Conservation (phyloP, 2,113 vertebrate species). For the Pongo abelii region DNA sequence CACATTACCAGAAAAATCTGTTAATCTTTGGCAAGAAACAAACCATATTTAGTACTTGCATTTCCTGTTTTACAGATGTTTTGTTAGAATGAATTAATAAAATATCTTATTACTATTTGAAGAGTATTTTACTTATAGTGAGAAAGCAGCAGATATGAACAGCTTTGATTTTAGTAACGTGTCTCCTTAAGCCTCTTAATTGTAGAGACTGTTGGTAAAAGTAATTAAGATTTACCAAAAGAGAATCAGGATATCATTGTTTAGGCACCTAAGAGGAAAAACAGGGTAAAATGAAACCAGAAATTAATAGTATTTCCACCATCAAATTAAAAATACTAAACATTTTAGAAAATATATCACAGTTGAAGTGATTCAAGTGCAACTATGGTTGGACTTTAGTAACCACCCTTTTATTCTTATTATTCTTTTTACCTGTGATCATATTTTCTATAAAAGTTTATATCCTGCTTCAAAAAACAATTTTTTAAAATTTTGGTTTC, state of each 20-base stretch:
- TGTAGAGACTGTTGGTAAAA: neutral
- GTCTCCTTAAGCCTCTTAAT: neutral
- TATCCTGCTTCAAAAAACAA: conserved; percentile 30
- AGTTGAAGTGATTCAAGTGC: neutral
- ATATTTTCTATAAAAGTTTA: neutral
- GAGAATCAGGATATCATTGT: neutral
- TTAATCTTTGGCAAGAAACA: neutral
- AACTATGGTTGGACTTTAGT: neutral
- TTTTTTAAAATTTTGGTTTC: conserved; percentile 31
- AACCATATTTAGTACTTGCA: neutral
- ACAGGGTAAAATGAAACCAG: neutral
- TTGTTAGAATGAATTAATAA: neutral
- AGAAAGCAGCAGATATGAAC: neutral
- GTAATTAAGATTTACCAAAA: neutral
- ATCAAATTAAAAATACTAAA: neutral
- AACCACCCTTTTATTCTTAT: neutral
- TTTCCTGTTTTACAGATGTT: neutral
- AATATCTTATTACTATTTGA: neutral
- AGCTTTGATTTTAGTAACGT: neutral
- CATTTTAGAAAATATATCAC: neutral
- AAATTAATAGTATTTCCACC: neutral
- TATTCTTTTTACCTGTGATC: neutral
- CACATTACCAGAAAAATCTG: neutral
- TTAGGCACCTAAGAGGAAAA: neutral
- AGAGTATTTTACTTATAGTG: neutral